Evolutionary conservation across 2,113 vertebrate genomes (phyloP).

Genomic region (Girardinichthys multiradiatus): DNA sequence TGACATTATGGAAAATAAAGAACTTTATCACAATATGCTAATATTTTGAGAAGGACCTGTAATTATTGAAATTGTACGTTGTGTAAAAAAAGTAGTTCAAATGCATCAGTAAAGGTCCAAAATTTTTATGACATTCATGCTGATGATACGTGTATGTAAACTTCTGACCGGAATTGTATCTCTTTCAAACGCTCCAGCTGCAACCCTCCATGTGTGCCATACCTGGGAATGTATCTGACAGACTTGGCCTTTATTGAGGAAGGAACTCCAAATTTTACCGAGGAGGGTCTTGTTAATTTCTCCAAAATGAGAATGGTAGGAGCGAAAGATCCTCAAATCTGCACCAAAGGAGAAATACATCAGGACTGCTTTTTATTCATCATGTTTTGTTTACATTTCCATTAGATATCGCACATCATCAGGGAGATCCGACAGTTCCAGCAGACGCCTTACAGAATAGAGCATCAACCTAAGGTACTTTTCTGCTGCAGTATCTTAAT

Average conservation of each 20-base stretch:
- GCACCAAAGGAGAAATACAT: background rate
- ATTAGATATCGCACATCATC: slow-evolving; percentile 97
- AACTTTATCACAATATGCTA: too few species aligned
- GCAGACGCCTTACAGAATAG: slow-evolving; percentile 97
- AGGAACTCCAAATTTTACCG: slow-evolving; percentile 97
- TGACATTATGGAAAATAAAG: too few species aligned
- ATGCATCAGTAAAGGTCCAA: too few species aligned
- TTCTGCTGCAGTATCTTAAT: background rate
- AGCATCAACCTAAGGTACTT: slow-evolving; percentile 94
- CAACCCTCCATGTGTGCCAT: slow-evolving; percentile 96
- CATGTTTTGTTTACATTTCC: background rate
- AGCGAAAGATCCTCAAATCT: background rate
- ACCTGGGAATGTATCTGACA: slow-evolving; percentile 98
- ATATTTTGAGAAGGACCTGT: too few species aligned
- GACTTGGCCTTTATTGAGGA: slow-evolving; percentile 98
- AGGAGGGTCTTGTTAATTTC: slow-evolving; percentile 98
- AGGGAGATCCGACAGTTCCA: slow-evolving; percentile 98
- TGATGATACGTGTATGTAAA: background rate
- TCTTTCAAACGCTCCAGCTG: slow-evolving; percentile 78
- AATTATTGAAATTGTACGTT: background rate
- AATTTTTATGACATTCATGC: background rate
- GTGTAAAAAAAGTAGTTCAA: background rate
- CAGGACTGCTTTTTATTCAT: background rate
- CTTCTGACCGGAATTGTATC: background rate
- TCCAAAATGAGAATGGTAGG: slow-evolving; percentile 99